Evolutionary conservation across 2,888 invertebrate genomes (phyloP), one percentile per base, ranked within the genome.

Genomic region (Diabrotica balteata): DNA sequence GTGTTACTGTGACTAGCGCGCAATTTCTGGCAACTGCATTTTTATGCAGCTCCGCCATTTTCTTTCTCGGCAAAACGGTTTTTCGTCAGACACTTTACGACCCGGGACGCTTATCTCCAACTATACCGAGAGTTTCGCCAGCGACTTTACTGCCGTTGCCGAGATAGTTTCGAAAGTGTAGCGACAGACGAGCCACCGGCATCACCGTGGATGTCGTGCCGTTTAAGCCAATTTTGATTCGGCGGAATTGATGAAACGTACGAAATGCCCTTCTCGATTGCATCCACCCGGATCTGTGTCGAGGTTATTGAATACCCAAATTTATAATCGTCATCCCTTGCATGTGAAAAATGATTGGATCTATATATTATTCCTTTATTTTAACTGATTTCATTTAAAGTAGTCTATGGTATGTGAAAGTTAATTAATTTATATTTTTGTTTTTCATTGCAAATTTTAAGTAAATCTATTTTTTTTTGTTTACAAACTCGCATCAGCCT

Each of bases 1-100:
- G 67, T 63, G 63, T 67, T 67, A 67, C 58, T 58, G 62, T 59
- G 52, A 54, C 65, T 54, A 59, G 51, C 61, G 62, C 60, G 69
- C 66, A 69, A 69, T 69, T 69, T 69, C 69, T 69, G 69, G 69
- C 66, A 69, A 69, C 62, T 69, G 69, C 69, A 66, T 58, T 69
- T 69, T 69, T 66, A 69, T 69, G 69, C 69, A 69, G 59, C 59
- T 58, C 62, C 62, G 68, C 68, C 65, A 63, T 68, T 68, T 58
- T 65, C 59, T 65, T 61, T 47, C 46, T 59, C 42, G 61, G 64
- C 50, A 52, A 59, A 64, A 64, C 66, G 61, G 64, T 45, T 45
- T 59, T 61, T 63, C 69, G 69, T 69, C 69, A 69, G 69, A 69
- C 69, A 69, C 69, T 69, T 69, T 69, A 69, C 66, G 69, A 69